These are phyloP conservation scores for Drosophila gaucha DNA, from an alignment of 2,888 invertebrate genomes.

Conservation along the genomic window DNA sequence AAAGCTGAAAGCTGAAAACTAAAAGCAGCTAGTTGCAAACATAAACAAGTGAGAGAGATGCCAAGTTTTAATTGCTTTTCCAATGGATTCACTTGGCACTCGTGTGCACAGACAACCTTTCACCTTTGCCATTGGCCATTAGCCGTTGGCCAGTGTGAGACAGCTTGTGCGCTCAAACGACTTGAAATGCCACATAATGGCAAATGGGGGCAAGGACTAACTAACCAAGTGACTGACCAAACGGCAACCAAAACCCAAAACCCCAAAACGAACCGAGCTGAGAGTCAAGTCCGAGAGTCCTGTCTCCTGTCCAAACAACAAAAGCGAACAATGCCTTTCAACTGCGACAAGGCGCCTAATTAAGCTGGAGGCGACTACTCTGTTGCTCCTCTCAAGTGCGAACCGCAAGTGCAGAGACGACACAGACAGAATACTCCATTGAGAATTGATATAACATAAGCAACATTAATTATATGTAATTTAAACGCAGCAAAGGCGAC, in stretches of 20 bases:
- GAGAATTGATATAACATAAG: constrained; percentile 29
- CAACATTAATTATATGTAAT: constrained; percentile 67
- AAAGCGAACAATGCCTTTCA: constrained; percentile 15
- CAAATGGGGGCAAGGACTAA: constrained; percentile 7
- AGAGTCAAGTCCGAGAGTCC: constrained; percentile 9
- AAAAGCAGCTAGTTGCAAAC: constrained; percentile 5
- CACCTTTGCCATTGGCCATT: constrained; percentile 7
- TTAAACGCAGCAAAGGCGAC: constrained; percentile 28
- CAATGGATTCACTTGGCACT: constrained; percentile 21
- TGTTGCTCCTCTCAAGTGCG: constrained; percentile 54
- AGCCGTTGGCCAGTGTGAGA: constrained; percentile 4
- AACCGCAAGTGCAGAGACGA: constrained; percentile 48
- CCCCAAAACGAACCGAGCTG: constrained; percentile 13
- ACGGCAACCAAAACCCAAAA: constrained; percentile 9
- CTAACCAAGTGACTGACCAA: constrained; percentile 21
- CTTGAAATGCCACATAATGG: constrained; percentile 16
- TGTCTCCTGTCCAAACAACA: constrained; percentile 10
- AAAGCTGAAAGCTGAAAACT: not conserved
- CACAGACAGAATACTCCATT: constrained; percentile 2
- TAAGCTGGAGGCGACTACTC: constrained; percentile 46
- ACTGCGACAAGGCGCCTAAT: constrained; percentile 49
- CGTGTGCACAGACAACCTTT: constrained; percentile 11
- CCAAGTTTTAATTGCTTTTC: constrained; percentile 43
- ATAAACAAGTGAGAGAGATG: constrained; percentile 7
- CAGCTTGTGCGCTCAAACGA: too few species aligned